These are phyloP conservation scores for Dryobotodes eremita DNA, from an alignment of 2,888 invertebrate species.

Conservation along the genomic window DNA sequence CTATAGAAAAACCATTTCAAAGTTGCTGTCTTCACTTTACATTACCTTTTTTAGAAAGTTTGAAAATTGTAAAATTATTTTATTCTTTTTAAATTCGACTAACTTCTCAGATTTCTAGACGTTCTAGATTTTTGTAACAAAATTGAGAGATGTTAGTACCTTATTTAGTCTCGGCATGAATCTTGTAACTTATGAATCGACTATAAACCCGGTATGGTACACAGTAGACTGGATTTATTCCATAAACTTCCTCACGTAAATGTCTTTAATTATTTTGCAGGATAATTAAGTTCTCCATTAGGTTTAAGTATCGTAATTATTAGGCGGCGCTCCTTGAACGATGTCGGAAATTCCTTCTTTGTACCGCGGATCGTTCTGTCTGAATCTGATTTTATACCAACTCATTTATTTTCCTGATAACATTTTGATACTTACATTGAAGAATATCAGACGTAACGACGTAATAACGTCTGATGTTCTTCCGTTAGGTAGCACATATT, in stretches of 20 bases:
- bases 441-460: constrained; percentile 4
- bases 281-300: constrained; percentile 57
- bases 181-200: constrained; percentile 37
- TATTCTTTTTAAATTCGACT: neutral
- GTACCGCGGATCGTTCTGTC: neutral
- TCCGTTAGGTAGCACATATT: neutral
- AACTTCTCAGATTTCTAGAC: constrained; percentile 21
- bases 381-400: neutral
- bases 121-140: constrained; percentile 17
- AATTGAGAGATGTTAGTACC: constrained; percentile 22
- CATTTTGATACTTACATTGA: neutral
- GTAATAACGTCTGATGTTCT: neutral
- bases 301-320: constrained; percentile 57
- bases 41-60: constrained; percentile 42
- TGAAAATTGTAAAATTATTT: constrained; percentile 22
- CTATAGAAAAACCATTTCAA: constrained; percentile 24
- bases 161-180: constrained; percentile 37
- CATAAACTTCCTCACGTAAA: constrained; percentile 37
- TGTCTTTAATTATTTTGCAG: constrained; percentile 53
- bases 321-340: constrained; percentile 40
- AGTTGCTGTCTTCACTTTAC: constrained; percentile 13
- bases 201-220: constrained; percentile 42
- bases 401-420: neutral
- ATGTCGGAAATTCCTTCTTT: constrained; percentile 25
- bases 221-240: constrained; percentile 40